Evolutionary conservation across 2,113 vertebrate genomes (phyloP).

Genomic region (Osmerus mordax): DNA sequence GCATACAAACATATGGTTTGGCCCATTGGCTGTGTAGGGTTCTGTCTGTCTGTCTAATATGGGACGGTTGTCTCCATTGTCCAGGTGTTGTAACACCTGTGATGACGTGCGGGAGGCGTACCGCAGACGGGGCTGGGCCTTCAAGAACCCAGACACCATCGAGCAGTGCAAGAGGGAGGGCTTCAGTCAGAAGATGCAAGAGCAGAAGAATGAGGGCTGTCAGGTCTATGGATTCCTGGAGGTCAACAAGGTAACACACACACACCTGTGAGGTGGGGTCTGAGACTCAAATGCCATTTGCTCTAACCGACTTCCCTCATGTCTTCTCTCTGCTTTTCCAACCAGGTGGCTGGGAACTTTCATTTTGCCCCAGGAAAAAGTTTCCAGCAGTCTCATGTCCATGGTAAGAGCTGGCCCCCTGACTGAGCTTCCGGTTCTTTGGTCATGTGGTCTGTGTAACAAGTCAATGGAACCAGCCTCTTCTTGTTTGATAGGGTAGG

Average conservation of each 20-base stretch:
- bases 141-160: conserved; percentile 94
- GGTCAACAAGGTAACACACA: conserved; percentile 86
- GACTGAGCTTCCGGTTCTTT: background rate
- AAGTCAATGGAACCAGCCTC: no score
- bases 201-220: conserved; percentile 98
- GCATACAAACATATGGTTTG: no score
- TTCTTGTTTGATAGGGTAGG: no score
- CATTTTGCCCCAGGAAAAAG: conserved; percentile 98
- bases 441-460: no score
- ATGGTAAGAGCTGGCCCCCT: conserved; percentile 75
- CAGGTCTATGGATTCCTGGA: conserved; percentile 95
- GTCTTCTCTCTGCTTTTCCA: background rate
- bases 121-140: conserved; percentile 93
- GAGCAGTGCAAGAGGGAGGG: conserved; percentile 97
- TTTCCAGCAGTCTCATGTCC: conserved; percentile 97
- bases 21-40: background rate
- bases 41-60: background rate
- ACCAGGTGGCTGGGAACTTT: conserved; percentile 96
- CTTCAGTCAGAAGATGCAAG: conserved; percentile 97
- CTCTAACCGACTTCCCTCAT: background rate
- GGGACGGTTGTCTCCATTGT: background rate
- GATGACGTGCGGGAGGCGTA: conserved; percentile 97
- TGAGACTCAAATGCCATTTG: no score
- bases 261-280: no score
- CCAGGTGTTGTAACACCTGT: conserved; percentile 93